Conservation (phyloP, 2,888 invertebrate genomes). For the Lycaena phlaeas region DNA sequence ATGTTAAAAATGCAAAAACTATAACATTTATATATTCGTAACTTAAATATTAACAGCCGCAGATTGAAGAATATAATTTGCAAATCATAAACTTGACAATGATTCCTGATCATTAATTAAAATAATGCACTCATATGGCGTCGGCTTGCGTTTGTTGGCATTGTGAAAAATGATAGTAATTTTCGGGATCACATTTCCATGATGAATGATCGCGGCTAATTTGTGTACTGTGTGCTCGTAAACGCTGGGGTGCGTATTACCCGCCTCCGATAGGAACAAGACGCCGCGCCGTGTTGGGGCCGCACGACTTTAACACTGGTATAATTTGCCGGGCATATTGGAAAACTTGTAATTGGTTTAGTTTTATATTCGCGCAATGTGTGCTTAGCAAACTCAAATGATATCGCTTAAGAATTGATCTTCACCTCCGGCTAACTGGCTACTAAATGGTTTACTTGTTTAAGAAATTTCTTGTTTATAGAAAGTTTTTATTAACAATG, state of each 20-base stretch:
- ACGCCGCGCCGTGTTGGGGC: constrained; percentile 34
- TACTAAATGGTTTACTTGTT: background rate
- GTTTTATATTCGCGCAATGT: constrained; percentile 58
- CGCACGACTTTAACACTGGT: constrained; percentile 54
- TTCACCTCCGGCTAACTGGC: constrained; percentile 11
- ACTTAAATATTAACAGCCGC: too few relatives aligned
- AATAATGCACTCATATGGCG: background rate
- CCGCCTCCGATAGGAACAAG: constrained; percentile 39
- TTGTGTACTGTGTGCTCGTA: constrained; percentile 7
- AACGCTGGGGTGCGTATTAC: constrained; percentile 18
- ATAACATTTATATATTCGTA: too few relatives aligned
- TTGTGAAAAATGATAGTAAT: constrained; percentile 9
- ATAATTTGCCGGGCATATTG: constrained; percentile 62
- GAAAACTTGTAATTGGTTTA: constrained; percentile 69
- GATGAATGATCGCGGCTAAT: constrained; percentile 8
- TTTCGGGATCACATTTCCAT: constrained; percentile 8
- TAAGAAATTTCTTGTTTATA: background rate
- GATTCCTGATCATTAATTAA: constrained; percentile 3
- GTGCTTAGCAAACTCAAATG: constrained; percentile 45
- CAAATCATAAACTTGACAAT: background rate
- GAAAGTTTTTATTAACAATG: background rate
- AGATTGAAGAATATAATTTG: too few relatives aligned
- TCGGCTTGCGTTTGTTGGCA: constrained; percentile 4
- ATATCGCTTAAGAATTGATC: constrained; percentile 42
- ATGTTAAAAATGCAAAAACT: too few relatives aligned